Percentiles rank a stretch among this genome's conserved stretches.
phyloP scores from a whole-genome alignment of 2,888 invertebrate genomes.

The Drosophila tanythrix region DNA sequence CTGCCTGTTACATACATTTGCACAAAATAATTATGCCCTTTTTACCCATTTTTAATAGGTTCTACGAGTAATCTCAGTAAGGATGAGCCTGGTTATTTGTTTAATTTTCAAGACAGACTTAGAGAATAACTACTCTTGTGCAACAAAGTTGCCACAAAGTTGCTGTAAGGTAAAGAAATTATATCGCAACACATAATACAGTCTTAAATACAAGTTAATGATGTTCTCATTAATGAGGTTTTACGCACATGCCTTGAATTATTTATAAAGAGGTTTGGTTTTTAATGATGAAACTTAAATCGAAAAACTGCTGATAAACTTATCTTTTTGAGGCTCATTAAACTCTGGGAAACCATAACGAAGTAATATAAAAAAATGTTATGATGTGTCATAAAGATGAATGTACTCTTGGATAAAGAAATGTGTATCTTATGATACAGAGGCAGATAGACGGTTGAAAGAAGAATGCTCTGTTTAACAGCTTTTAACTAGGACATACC shows the following conservation, averaged over 20 bases:
- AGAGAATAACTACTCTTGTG: constrained; percentile 48
- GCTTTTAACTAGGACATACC: not conserved
- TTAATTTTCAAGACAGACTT: constrained; percentile 84
- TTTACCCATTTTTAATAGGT: too few relatives aligned
- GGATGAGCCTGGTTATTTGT: constrained; percentile 85
- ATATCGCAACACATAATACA: too few relatives aligned
- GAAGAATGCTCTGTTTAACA: not conserved
- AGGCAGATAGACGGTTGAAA: not conserved
- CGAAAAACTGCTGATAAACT: not conserved
- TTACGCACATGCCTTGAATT: not conserved
- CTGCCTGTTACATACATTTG: not conserved
- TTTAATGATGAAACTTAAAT: not conserved
- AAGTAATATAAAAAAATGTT: not conserved
- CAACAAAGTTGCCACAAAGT: constrained; percentile 41
- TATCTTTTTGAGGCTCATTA: not conserved
- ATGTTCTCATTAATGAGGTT: too few relatives aligned
- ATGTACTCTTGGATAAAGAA: not conserved
- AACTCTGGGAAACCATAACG: not conserved
- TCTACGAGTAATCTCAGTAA: constrained; percentile 53
- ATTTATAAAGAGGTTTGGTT: constrained; percentile 22
- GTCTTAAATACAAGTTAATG: too few relatives aligned
- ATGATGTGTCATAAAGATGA: not conserved
- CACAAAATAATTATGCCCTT: too few relatives aligned
- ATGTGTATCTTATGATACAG: not conserved
- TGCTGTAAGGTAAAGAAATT: too few relatives aligned